A percentile compares a stretch with the other conserved stretches of the same genome.
Conservation (phyloP, 2,888 invertebrate genomes). For the Tachina fera region DNA sequence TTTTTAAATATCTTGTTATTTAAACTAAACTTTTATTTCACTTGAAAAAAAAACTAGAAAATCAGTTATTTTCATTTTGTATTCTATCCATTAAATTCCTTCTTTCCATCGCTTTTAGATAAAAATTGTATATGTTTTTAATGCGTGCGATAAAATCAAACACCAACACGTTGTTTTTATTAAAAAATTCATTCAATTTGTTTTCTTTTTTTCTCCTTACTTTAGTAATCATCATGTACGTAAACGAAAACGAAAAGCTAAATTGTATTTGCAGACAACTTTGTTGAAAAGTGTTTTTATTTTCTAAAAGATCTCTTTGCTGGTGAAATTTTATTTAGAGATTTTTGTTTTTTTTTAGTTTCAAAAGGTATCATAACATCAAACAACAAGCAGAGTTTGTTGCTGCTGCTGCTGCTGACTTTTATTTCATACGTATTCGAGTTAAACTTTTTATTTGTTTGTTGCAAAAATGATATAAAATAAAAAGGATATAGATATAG, state of each 20-base stretch:
- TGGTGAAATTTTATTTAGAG: conserved; percentile 41
- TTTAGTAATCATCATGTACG: conserved; percentile 25
- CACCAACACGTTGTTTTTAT: neutral
- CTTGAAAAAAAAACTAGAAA: neutral
- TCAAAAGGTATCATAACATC: conserved; percentile 60
- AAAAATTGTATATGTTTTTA: neutral
- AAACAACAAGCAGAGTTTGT: conserved; percentile 43
- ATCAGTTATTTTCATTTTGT: neutral
- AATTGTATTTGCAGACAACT: conserved; percentile 46
- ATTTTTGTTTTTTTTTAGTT: conserved; percentile 15
- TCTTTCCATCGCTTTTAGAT: neutral
- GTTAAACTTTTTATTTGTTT: conserved; percentile 25
- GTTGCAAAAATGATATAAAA: conserved; percentile 71
- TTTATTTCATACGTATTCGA: conserved; percentile 21
- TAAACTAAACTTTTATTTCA: too few relatives aligned
- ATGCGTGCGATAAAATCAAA: conserved; percentile 10
- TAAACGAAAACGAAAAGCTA: conserved; percentile 5
- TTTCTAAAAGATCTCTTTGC: neutral
- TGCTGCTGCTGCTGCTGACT: conserved; percentile 33
- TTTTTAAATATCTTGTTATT: too few relatives aligned
- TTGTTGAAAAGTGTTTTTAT: conserved; percentile 44
- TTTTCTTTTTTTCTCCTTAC: neutral
- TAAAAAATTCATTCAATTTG: neutral
- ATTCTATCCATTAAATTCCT: neutral
- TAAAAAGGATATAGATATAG: conserved; percentile 47